Conservation (phyloP, 35 echinoderm and acorn worm genomes). For the Patiria miniata region DNA sequence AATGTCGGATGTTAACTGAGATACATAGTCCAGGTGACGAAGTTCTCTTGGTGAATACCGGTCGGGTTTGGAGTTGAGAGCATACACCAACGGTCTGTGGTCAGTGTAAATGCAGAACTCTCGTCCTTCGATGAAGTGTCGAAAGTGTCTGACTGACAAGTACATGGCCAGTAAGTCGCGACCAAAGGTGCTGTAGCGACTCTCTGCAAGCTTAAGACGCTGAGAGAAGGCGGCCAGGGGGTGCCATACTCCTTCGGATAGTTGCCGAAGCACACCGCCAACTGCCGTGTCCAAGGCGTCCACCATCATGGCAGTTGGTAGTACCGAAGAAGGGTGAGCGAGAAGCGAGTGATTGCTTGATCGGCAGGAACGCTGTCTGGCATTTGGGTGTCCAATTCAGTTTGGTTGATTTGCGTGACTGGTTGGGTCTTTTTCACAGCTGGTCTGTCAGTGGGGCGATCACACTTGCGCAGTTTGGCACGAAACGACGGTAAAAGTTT, state of each 20-base stretch:
- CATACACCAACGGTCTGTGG: conserved; percentile 37
- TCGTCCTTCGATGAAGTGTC: conserved; percentile 37
- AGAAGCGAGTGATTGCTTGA: too few species aligned
- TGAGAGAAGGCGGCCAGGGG: conserved; percentile 33
- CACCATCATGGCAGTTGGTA: too few species aligned
- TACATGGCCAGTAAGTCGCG: conserved; percentile 58
- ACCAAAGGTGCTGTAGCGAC: conserved; percentile 52
- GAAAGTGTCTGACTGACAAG: conserved; percentile 47
- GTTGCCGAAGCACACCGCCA: conserved; percentile 38
- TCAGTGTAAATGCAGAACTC: conserved; percentile 49
- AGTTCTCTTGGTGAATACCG: too few species aligned
- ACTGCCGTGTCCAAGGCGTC: conserved; percentile 35
- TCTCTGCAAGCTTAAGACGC: conserved; percentile 36
- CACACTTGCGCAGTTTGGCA: neutral
- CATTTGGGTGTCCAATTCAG: too few species aligned
- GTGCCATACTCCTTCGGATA: conserved; percentile 7
- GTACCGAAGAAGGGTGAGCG: too few species aligned
- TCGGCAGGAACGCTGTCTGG: too few species aligned
- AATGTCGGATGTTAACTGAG: too few species aligned
- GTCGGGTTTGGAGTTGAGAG: conserved; percentile 27
- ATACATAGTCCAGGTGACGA: too few species aligned
- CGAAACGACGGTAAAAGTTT: conserved; percentile 36
- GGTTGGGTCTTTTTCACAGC: too few species aligned
- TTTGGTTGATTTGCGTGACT: too few species aligned
- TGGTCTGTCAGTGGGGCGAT: conserved; percentile 50